Conservation (phyloP, 2,113 vertebrate genomes). For the Himantopus leucocephalus region DNA sequence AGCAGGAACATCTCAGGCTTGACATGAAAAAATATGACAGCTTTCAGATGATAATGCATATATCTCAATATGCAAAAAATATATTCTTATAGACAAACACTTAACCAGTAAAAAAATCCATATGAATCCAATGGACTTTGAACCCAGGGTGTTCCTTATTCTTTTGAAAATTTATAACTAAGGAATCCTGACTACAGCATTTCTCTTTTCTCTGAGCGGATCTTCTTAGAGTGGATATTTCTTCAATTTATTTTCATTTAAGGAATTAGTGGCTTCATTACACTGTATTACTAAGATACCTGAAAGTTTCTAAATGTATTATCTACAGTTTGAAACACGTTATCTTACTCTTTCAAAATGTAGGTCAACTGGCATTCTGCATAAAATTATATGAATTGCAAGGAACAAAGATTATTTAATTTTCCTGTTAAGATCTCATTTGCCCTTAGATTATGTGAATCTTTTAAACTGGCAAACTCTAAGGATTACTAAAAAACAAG, state of each 20-base stretch:
- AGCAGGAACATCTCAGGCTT: background rate
- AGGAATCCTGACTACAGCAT: background rate
- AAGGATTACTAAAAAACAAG: background rate
- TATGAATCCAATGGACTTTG: background rate
- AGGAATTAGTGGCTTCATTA: background rate
- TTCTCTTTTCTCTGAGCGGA: background rate
- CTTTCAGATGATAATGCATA: background rate
- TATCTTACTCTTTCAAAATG: background rate
- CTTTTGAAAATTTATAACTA: background rate
- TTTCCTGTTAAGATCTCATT: slow-evolving; percentile 15
- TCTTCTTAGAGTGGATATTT: background rate
- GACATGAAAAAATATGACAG: background rate
- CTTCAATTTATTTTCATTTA: background rate
- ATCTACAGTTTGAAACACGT: background rate
- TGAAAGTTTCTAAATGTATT: background rate
- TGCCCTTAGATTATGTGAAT: background rate
- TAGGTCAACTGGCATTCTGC: background rate
- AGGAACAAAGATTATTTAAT: background rate
- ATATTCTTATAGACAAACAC: background rate
- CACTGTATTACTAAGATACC: background rate
- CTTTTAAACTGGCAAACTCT: background rate
- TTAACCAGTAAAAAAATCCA: background rate
- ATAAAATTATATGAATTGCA: background rate
- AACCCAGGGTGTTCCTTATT: background rate
- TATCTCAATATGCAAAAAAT: background rate